A percentile compares a stretch with the other conserved stretches of the same genome.
Evolutionary conservation across 2,797 vertebrate species (phyloP).

Genomic region (Carapus acus): DNA sequence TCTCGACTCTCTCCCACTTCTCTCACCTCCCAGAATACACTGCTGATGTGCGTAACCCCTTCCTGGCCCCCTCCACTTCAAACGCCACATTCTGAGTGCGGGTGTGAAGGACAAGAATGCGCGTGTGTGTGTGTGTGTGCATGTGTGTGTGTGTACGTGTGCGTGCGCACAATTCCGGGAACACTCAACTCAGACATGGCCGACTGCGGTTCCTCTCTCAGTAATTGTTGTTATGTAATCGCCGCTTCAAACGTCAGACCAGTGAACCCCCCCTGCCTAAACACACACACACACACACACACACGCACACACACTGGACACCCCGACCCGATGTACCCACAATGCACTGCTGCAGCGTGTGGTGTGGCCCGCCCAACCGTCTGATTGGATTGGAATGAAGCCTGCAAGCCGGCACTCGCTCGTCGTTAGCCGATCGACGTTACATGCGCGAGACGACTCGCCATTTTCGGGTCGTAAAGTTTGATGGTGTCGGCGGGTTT

Average conservation of each 20-base stretch:
- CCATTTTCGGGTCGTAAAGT: too few species aligned
- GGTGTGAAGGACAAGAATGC: constrained; percentile 50
- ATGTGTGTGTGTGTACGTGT: constrained; percentile 14
- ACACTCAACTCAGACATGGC: constrained; percentile 29
- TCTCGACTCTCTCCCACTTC: constrained; percentile 42
- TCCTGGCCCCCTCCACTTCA: constrained; percentile 39
- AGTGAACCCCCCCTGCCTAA: too few species aligned
- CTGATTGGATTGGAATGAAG: too few species aligned
- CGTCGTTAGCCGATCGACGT: too few species aligned
- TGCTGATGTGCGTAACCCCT: constrained; percentile 27
- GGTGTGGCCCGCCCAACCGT: too few species aligned
- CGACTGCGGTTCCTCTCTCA: constrained; percentile 19
- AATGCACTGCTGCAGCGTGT: too few species aligned
- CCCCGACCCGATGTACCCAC: too few species aligned
- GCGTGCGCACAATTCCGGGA: constrained; percentile 36
- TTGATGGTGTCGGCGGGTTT: too few species aligned
- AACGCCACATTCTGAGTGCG: constrained; percentile 59
- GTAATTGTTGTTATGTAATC: constrained; percentile 19
- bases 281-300: too few species aligned
- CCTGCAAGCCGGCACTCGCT: too few species aligned
- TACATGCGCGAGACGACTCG: too few species aligned
- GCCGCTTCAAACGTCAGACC: constrained; percentile 2
- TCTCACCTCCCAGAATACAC: constrained; percentile 56
- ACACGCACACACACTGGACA: too few species aligned
- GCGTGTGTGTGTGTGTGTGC: constrained; percentile 20